A percentile compares a stretch with the other conserved stretches of the same genome.
Conservation (phyloP, 2,113 vertebrate species). For the Mesocricetus auratus region DNA sequence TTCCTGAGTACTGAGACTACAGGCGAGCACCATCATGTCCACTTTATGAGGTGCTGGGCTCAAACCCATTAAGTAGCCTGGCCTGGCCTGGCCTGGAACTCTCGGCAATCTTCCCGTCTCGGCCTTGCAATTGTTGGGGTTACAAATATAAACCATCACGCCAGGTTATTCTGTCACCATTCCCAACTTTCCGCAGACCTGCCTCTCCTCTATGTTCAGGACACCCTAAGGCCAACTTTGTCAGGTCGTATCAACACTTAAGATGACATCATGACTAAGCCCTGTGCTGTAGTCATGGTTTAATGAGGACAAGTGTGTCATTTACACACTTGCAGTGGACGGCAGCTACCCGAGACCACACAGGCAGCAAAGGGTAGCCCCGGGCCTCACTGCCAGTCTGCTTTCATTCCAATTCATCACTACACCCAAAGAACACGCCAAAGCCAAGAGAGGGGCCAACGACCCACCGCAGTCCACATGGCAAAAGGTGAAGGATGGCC, state of each 20-base stretch:
- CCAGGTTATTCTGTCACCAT: background rate
- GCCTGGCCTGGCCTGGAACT: background rate
- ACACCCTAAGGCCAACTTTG: background rate
- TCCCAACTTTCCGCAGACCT: accelerated
- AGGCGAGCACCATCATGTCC: background rate
- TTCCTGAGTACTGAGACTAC: background rate
- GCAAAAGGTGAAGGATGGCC: accelerated
- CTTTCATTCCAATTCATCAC: background rate
- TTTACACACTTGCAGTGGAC: background rate
- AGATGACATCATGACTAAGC: accelerated
- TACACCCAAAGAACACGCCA: accelerated
- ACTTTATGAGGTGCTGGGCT: background rate
- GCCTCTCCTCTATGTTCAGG: accelerated
- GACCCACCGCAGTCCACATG: accelerated
- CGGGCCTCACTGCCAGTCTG: background rate
- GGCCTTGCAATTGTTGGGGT: background rate
- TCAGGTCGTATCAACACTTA: accelerated
- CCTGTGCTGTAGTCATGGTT: accelerated
- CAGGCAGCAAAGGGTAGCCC: background rate
- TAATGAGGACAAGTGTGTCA: accelerated
- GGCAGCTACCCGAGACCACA: background rate
- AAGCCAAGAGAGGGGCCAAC: background rate
- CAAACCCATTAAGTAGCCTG: background rate
- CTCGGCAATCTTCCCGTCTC: background rate
- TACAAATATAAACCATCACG: too few relatives aligned